Evolutionary conservation across 2,797 vertebrate genomes (phyloP).

Genomic region (Acanthiza pusilla): DNA sequence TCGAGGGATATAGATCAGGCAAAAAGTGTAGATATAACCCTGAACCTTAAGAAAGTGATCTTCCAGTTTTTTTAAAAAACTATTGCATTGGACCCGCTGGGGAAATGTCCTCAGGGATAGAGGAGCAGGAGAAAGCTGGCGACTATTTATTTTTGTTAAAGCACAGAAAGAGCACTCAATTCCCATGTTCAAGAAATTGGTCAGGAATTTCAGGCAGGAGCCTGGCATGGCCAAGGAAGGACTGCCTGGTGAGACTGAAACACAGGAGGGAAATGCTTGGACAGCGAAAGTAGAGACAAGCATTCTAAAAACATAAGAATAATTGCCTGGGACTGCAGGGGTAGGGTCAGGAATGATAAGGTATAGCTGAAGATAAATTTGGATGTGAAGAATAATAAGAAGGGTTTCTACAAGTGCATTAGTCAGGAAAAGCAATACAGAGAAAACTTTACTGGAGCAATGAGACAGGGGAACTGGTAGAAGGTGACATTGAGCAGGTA

Average conservation of each 20-base stretch:
- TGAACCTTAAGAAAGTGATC: background rate
- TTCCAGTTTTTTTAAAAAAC: background rate
- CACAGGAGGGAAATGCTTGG: background rate
- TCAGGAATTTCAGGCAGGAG: background rate
- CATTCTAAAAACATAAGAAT: background rate
- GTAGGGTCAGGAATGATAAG: background rate
- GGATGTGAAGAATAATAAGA: background rate
- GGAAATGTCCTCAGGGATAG: background rate
- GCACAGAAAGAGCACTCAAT: background rate
- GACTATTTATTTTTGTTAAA: background rate
- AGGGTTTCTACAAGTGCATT: background rate
- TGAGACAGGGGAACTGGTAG: fast-evolving
- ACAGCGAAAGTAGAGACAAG: background rate
- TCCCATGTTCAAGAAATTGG: background rate
- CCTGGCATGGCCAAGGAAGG: fast-evolving
- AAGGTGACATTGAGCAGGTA: fast-evolving
- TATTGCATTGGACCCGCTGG: background rate
- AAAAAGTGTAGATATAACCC: background rate
- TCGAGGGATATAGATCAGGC: background rate
- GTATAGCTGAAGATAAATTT: background rate
- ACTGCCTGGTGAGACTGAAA: background rate
- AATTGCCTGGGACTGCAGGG: background rate
- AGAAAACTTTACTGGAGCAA: background rate
- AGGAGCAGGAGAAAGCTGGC: background rate
- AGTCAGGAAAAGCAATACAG: background rate